Evolutionary conservation across 2,797 vertebrate species (phyloP), one percentile per base, ranked within the genome.

Genomic region (Austrolebias charrua): DNA sequence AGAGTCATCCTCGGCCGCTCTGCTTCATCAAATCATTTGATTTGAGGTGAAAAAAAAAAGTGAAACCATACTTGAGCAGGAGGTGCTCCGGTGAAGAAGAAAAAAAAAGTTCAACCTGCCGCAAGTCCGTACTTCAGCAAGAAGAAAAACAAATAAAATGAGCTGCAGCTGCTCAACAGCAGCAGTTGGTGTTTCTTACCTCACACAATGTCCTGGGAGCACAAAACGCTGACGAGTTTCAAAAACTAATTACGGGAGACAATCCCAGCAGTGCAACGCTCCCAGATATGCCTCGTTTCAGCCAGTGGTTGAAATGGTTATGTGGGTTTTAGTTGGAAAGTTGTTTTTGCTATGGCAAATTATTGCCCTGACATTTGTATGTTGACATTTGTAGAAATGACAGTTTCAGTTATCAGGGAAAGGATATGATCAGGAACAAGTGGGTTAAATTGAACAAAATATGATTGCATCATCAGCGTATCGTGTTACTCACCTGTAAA

Each of bases 11-110:
- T 47, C 5, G 2, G 18, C 40, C 19, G 38, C 13, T 45, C 42
- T 13, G 15, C 42, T 40, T 47, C 19, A 5, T 40, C 2, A 67
- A 52, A 57, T 44, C 40, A 48, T 11, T 38, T 18, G 1, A 55
- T 59, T 19, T 38, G 12, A 48, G 31, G 18, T 57, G 12, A 43
- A 46, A 33, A 45, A 46, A 38, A n/a, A 42, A 57, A 73, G 50
- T 47, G 3, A 46, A 49, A 63, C 45, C 11, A 59, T 15, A 29
- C 24, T 63, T 20, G 10, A 35, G 49, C 58, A 56, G 19, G 31
- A 63, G 61, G 28, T 55, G 43, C 31, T 45, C 52, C 0, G 28
- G 20, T 60, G 38, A 29, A 5, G 33, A 65, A 72, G 72, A 76
- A 49, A 31, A 52, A 33, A 38, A 11, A 9, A 11, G 55, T 60